phyloP scores from a whole-genome alignment of 1,140 invertebrate species.

The Caenorhabditis inopinata region DNA sequence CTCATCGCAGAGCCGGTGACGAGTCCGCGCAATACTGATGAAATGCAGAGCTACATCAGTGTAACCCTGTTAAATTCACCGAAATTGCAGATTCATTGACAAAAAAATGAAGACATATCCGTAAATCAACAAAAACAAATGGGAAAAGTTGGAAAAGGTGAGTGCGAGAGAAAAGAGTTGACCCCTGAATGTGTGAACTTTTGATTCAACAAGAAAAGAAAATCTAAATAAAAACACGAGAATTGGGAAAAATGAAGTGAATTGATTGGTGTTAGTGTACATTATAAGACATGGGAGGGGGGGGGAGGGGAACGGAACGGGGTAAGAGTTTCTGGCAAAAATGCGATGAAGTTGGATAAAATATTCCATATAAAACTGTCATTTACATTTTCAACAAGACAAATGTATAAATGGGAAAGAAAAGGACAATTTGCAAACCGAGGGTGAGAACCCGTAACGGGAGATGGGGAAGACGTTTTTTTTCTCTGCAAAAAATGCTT shows the following conservation, averaged over 20 bases:
- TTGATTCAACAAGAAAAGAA: background rate
- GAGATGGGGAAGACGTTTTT: background rate
- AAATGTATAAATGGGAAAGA: background rate
- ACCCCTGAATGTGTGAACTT: slow-evolving; percentile 16
- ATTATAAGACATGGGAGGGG: background rate
- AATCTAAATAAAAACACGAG: background rate
- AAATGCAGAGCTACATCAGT: too few relatives aligned
- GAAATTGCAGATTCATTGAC: background rate
- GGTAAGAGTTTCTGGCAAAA: background rate
- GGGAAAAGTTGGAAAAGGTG: background rate
- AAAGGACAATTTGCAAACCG: background rate
- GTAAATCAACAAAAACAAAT: slow-evolving; percentile 1
- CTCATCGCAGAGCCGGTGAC: too few relatives aligned
- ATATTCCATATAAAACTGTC: background rate
- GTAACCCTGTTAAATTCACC: too few relatives aligned
- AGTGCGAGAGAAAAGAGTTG: background rate
- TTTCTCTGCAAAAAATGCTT: background rate
- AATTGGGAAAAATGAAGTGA: background rate
- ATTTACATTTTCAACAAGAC: background rate
- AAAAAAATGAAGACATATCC: slow-evolving; percentile 4
- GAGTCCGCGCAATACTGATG: too few relatives aligned
- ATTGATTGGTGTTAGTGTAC: background rate
- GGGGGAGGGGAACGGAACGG: background rate
- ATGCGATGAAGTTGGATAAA: background rate
- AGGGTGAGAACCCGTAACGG: background rate